These are phyloP conservation scores for Diarsia dahlii DNA, from an alignment of 2,888 invertebrate species.

Conservation along the genomic window DNA sequence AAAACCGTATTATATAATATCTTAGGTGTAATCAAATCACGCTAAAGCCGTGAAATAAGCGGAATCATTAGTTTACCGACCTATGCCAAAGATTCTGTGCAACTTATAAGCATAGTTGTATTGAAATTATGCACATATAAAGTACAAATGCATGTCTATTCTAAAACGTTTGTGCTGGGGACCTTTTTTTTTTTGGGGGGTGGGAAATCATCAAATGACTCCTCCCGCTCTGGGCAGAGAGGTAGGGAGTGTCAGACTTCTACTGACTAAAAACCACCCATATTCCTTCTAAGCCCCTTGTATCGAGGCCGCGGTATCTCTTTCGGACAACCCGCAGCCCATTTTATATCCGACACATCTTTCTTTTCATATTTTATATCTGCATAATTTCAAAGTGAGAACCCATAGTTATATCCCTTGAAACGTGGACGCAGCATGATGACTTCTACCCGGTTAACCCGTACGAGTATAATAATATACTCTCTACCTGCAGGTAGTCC, in stretches of 20 bases:
- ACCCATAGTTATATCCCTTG: slow-evolving; percentile 30
- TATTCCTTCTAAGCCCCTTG: too few species aligned
- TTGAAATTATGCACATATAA: slow-evolving; percentile 53
- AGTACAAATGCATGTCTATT: neutral
- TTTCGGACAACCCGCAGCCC: too few species aligned
- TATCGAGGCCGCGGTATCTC: too few species aligned
- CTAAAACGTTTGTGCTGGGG: neutral
- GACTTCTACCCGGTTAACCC: slow-evolving; percentile 64
- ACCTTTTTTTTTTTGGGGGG: neutral
- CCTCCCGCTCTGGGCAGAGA: too few species aligned
- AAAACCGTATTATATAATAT: neutral
- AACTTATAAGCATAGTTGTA: slow-evolving; percentile 29
- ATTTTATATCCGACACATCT: too few species aligned
- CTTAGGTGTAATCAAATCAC: neutral
- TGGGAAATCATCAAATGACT: too few species aligned
- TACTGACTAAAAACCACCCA: too few species aligned
- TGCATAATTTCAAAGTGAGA: slow-evolving; percentile 59
- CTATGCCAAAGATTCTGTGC: slow-evolving; percentile 52
- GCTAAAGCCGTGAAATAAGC: slow-evolving; percentile 7
- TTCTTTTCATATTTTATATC: slow-evolving; percentile 28
- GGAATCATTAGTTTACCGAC: neutral
- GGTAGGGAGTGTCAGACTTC: too few species aligned
- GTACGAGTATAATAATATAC: neutral
- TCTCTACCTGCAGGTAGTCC: slow-evolving; percentile 96
- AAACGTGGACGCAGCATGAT: slow-evolving; percentile 63